A percentile compares a stretch with the other conserved stretches of the same genome.
phyloP scores from a whole-genome alignment of 1,140 invertebrate genomes.

The Elymnias hypermnestra region DNA sequence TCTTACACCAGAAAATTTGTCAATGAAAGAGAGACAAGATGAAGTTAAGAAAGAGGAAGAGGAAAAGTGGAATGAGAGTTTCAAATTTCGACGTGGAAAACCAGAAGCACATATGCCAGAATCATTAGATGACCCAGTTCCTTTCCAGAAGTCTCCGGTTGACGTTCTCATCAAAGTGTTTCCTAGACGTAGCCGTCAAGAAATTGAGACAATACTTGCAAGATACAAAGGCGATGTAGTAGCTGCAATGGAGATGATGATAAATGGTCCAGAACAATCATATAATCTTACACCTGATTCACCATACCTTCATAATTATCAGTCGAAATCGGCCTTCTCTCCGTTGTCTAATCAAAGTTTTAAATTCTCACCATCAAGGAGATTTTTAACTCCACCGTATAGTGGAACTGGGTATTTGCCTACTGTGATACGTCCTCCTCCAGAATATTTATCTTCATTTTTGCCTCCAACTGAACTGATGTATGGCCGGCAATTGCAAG shows the following conservation, averaged over 20 bases:
- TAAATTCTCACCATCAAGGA: constrained; percentile 76
- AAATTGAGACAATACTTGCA: constrained; percentile 89
- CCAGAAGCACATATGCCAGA: constrained; percentile 31
- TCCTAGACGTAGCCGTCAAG: constrained; percentile 86
- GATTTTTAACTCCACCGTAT: constrained; percentile 87
- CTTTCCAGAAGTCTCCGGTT: constrained; percentile 67
- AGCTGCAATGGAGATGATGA: constrained; percentile 92
- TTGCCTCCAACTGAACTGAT: constrained; percentile 66
- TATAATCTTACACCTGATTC: constrained; percentile 62
- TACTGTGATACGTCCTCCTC: constrained; percentile 83
- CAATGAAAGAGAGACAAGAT: constrained; percentile 63
- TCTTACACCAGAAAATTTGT: constrained; percentile 69
- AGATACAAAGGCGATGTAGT: constrained; percentile 90
- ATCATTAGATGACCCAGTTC: constrained; percentile 34
- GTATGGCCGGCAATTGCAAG: constrained; percentile 62
- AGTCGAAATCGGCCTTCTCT: constrained; percentile 83
- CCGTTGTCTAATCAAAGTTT: constrained; percentile 79
- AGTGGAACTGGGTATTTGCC: constrained; percentile 87
- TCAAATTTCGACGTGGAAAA: constrained; percentile 53
- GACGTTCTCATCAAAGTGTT: constrained; percentile 82
- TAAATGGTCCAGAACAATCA: constrained; percentile 78
- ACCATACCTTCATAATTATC: constrained; percentile 61
- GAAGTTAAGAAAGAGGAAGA: constrained; percentile 67
- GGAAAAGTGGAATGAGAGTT: constrained; percentile 60
- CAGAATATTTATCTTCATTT: constrained; percentile 66